Evolutionary conservation across 1,140 invertebrate species (phyloP).

Genomic region (Lordiphosa clarofinis): DNA sequence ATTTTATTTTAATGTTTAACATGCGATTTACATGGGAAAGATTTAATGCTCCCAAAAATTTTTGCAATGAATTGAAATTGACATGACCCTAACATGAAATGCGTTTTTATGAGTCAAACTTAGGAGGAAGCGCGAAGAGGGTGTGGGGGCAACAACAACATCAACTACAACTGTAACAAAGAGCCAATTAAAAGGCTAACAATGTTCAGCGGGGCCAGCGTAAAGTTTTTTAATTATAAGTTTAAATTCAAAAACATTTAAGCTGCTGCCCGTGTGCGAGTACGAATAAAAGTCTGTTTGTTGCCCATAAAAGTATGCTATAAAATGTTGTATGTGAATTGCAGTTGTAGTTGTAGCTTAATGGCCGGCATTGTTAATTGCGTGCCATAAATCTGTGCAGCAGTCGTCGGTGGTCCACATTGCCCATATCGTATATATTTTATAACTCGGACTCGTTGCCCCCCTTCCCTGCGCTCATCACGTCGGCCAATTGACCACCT

Average conservation of each 20-base stretch:
- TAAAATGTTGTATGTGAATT: slow-evolving; percentile 44
- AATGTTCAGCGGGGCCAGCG: slow-evolving; percentile 41
- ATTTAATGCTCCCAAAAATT: slow-evolving; percentile 56
- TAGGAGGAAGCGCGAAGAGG: neutral
- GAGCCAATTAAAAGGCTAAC: slow-evolving; percentile 75
- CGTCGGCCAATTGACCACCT: slow-evolving; percentile 15
- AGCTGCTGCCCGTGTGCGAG: slow-evolving; percentile 41
- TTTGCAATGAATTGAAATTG: slow-evolving; percentile 55
- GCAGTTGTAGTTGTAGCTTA: slow-evolving; percentile 48
- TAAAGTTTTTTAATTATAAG: slow-evolving; percentile 77
- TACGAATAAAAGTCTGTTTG: slow-evolving; percentile 68
- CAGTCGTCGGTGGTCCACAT: slow-evolving; percentile 19
- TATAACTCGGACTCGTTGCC: slow-evolving; percentile 18
- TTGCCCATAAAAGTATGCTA: slow-evolving; percentile 73
- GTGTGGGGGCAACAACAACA: slow-evolving; percentile 1
- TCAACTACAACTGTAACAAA: slow-evolving; percentile 64
- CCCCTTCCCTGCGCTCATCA: slow-evolving; percentile 32
- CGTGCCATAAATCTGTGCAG: slow-evolving; percentile 71
- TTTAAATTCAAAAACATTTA: slow-evolving; percentile 78
- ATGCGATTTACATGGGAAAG: slow-evolving; percentile 73
- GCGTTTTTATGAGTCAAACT: neutral
- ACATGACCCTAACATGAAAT: slow-evolving; percentile 24
- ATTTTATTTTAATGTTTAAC: slow-evolving; percentile 76
- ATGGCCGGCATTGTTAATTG: slow-evolving; percentile 73
- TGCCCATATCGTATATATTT: slow-evolving; percentile 44